Evolutionary conservation across 2,888 invertebrate genomes (phyloP), one percentile per base, ranked within the genome.

Genomic region (Vanessa cardui): DNA sequence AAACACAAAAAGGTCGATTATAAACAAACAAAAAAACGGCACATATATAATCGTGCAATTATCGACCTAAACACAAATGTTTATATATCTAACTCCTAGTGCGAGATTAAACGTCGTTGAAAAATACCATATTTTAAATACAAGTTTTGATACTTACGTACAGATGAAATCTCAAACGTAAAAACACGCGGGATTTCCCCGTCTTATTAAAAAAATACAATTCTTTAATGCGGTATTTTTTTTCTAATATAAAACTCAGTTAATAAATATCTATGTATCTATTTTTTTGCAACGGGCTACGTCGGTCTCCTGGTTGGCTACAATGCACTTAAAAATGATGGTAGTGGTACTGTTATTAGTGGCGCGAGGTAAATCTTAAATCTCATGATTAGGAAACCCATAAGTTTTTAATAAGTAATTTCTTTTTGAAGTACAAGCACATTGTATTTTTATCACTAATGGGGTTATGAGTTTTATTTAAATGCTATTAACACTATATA

Each of bases 61-160:
- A 50, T 31, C 9, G n/a, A 64, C 59, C 58, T 58, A 64, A 56
- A 46, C 15, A 15, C 26, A 21, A 47, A 26, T 47, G 20, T 21
- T 65, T 65, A 52, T 65, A 52, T 12, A 46, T 62, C 21, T 54
- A 58, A 59, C 31, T 52, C 18, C 8, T 59, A 59, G 9, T 20
- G 64, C 31, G 59, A 45, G 26, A 18, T 46, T 46, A 21, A 16
- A 26, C 26, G 52, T 39, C 58, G 20, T 39, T 58, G 26, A 20
- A 59, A 50, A 59, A 52, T 52, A 45, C 20, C 18, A 45, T 1
- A 21, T 58, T 65, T 65, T 52, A 54, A 21, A 21, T 64, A 44
- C 58, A 20, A 52, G 21, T 44, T 64, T 39, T 9, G 58, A 39
- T 47, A 44, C 18, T 39, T 50, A 49, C 26, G 18, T 4, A 7